Evolutionary conservation across 2,888 invertebrate genomes (phyloP).

Genomic region (Lysandra coridon): DNA sequence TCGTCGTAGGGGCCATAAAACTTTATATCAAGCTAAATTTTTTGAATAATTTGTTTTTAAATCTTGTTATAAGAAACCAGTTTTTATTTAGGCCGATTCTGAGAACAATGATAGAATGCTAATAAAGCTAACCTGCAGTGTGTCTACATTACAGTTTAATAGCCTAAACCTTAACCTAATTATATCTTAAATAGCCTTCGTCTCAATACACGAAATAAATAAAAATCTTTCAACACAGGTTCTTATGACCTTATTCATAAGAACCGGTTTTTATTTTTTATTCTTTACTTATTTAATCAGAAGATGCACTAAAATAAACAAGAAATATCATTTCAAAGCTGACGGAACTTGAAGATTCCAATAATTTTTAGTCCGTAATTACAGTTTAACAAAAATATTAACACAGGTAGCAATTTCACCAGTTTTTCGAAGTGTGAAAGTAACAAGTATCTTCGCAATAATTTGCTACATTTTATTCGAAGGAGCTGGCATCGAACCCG

Average conservation of each 20-base stretch:
- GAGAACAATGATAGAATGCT: background rate
- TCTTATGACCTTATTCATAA: too few relatives aligned
- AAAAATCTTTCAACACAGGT: too few relatives aligned
- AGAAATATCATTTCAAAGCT: too few relatives aligned
- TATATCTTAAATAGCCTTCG: too few relatives aligned
- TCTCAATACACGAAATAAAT: too few relatives aligned
- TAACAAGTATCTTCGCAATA: background rate
- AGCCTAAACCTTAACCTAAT: too few relatives aligned
- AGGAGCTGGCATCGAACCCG: conserved; percentile 2
- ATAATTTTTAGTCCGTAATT: background rate
- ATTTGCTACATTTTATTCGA: conserved; percentile 11
- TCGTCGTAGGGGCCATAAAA: background rate
- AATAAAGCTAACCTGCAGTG: too few relatives aligned
- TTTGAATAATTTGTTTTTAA: background rate
- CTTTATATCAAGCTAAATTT: background rate
- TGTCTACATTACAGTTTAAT: too few relatives aligned
- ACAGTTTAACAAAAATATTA: background rate
- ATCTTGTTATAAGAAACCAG: background rate
- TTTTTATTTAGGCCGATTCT: background rate
- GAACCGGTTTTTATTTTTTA: too few relatives aligned
- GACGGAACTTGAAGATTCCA: too few relatives aligned
- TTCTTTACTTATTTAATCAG: too few relatives aligned
- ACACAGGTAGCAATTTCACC: background rate
- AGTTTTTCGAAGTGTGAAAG: background rate
- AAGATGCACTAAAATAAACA: too few relatives aligned